A percentile compares a stretch with the other conserved stretches of the same genome.
Evolutionary conservation across 2,113 vertebrate species (phyloP).

Genomic region (Ursus arctos): DNA sequence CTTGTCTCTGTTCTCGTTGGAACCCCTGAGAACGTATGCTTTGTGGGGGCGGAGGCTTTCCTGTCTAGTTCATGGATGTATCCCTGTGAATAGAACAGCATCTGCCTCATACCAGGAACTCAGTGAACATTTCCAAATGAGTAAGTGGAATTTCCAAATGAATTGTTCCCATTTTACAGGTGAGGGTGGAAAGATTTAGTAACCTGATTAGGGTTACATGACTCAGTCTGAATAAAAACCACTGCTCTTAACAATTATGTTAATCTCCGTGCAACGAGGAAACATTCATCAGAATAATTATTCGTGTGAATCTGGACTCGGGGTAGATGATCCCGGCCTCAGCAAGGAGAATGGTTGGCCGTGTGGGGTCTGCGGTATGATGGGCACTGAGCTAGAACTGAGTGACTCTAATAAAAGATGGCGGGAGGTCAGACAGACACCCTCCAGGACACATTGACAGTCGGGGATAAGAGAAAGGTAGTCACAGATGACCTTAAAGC

Average conservation of each 20-base stretch:
- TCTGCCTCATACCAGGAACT: neutral
- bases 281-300: neutral
- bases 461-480: neutral
- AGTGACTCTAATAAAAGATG: neutral
- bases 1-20: neutral
- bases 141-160: neutral
- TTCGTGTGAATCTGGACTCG: neutral
- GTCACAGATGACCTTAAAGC: neutral
- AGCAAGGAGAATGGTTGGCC: neutral
- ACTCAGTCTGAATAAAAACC: neutral
- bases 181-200: neutral
- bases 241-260: neutral
- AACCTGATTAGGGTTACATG: neutral
- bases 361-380: fast-evolving
- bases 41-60: fast-evolving
- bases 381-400: neutral
- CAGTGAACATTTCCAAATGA: neutral
- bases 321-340: neutral
- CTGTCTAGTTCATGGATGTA: neutral
- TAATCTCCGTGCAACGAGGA: neutral
- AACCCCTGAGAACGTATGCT: neutral
- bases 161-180: neutral
- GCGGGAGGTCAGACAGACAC: neutral
- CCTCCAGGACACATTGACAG: neutral
- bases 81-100: neutral